Evolutionary conservation across 1,140 invertebrate genomes (phyloP), one percentile per base, ranked within the genome.

Genomic region (Argopecten irradians): DNA sequence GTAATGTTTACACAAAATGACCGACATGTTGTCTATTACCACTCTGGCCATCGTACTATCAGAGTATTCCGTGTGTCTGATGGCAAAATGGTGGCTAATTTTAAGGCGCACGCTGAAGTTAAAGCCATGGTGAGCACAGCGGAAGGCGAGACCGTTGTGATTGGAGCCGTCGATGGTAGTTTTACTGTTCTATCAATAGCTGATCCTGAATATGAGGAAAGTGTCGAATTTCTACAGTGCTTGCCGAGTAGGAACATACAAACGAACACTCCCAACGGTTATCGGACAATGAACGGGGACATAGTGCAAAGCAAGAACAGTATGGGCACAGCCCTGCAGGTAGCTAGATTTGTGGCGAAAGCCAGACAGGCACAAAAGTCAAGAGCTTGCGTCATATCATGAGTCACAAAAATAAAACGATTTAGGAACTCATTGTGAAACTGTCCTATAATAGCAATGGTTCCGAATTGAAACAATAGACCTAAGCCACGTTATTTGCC

Each of bases 21-120:
- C 93, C 97, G 98, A 92, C 99, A 99, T 93, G 98, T 99, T 8
- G 96, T 99, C 3, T 99, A 99, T 95, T 99, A 99, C 93, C 98
- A 99, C 94, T 98, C 98, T 91, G 98, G 98, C 13, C 97, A 97
- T 90, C 98, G 99, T 96, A 99, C 98, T 13, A 96, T 99, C 83
- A 96, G 98, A 88, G 97, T 99, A 11, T 99, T 99, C 95, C 97
- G 98, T 93, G 97, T 98, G 5, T 95, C 96, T 1, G 98, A 99
- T 95, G 98, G 98, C 0, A 96, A 97, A 93, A 97, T 98, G 96
- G 97, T 99, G 91, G 98, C 98, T 33, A 98, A 99, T 95, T 99
- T 98, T 94, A 96, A 98, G 91, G 97, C 99, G 0, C 98, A 98
- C 93, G 98, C 98, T 3, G 98, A 99, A 96, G 96, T 99, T 84